phyloP scores from a whole-genome alignment of 1,140 invertebrate genomes.

The Tetramorium simillimum region DNA sequence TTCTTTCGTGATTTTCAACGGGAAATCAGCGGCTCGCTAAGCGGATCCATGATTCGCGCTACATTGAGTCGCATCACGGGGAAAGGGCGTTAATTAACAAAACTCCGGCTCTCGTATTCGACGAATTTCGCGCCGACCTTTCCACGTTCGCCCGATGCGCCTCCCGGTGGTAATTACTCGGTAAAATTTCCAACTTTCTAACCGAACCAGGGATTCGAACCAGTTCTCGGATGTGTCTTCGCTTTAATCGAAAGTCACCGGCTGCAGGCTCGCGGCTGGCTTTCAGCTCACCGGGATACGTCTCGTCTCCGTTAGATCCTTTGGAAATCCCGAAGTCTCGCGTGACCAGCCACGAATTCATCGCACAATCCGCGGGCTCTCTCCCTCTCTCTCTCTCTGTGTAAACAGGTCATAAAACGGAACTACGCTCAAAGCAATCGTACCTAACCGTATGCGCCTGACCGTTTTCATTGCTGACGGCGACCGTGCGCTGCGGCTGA shows the following conservation, averaged over 20 bases:
- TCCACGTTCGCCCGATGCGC: too few relatives aligned
- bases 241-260: not conserved
- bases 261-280: not conserved
- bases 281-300: not conserved
- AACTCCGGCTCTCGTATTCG: not conserved
- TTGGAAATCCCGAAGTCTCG: not conserved
- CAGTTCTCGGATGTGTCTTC: not conserved
- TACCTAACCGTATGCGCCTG: slow-evolving; percentile 2
- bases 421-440: slow-evolving; percentile 24
- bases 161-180: not conserved
- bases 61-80: not conserved
- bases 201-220: not conserved
- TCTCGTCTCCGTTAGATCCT: not conserved
- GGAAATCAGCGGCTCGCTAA: not conserved
- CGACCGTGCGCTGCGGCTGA: slow-evolving; percentile 42
- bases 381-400: not conserved
- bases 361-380: not conserved
- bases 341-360: not conserved
- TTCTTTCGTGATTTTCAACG: slow-evolving; percentile 17
- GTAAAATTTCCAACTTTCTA: not conserved
- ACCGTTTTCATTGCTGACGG: slow-evolving; percentile 37
- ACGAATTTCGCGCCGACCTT: not conserved
- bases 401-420: slow-evolving; percentile 19
- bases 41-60: not conserved
- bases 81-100: slow-evolving; percentile 7